Evolutionary conservation across 2,797 vertebrate genomes (phyloP).

Genomic region (Mallotus villosus): DNA sequence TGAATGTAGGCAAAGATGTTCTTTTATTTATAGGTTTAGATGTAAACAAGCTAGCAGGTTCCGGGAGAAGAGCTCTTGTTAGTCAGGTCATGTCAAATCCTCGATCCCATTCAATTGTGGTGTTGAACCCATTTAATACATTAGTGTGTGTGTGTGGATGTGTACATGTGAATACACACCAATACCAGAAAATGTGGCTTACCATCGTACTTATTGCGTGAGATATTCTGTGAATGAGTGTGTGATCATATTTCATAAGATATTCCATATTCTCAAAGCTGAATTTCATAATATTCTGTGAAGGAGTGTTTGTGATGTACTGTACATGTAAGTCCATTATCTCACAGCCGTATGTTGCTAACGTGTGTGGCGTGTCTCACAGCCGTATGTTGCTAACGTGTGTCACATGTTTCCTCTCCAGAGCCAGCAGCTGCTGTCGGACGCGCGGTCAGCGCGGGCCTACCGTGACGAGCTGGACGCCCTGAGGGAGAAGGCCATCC

Average conservation of each 20-base stretch:
- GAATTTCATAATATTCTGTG: neutral
- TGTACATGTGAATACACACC: neutral
- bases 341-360: neutral
- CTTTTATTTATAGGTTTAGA: slow-evolving; percentile 20
- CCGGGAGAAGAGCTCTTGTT: neutral
- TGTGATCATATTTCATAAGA: too few relatives aligned
- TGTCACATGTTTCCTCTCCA: slow-evolving; percentile 55
- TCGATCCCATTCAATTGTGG: neutral
- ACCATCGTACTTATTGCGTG: neutral
- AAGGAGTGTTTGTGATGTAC: neutral
- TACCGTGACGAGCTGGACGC: slow-evolving; percentile 95
- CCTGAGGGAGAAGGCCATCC: slow-evolving; percentile 91
- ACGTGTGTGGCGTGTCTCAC: slow-evolving; percentile 5
- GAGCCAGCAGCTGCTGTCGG: slow-evolving; percentile 91
- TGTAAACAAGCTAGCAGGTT: slow-evolving; percentile 4
- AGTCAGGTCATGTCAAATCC: slow-evolving; percentile 2
- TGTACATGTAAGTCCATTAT: neutral
- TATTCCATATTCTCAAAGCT: too few relatives aligned
- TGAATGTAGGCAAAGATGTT: slow-evolving; percentile 9
- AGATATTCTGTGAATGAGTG: too few relatives aligned
- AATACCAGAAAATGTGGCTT: neutral
- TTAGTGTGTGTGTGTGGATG: neutral
- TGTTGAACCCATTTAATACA: slow-evolving; percentile 13
- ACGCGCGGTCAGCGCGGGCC: slow-evolving; percentile 90
- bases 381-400: neutral